Conservation (phyloP, 2,113 vertebrate species). For the Psittacara wagleri region DNA sequence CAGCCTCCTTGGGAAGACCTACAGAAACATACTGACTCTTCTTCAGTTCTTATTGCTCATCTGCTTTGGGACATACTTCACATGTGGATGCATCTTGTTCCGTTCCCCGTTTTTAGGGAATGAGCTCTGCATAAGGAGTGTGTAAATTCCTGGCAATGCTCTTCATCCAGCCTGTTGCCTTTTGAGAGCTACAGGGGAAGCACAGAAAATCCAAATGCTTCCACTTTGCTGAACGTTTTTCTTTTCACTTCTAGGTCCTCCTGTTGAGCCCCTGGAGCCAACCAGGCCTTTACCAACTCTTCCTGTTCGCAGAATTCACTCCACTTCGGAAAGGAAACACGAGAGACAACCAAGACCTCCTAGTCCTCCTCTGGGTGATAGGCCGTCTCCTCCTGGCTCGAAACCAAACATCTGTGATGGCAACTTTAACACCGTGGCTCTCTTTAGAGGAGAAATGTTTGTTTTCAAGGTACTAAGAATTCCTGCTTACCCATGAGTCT, state of each 20-base stretch:
- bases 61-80: not conserved
- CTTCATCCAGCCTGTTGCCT: not conserved
- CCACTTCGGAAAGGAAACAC: constrained; percentile 88
- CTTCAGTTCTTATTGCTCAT: not conserved
- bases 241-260: constrained; percentile 82
- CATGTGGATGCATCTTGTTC: not conserved
- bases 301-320: constrained; percentile 87
- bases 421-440: constrained; percentile 96
- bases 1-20: not conserved
- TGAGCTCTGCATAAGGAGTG: not conserved
- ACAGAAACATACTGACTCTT: not conserved
- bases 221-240: not conserved
- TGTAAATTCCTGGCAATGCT: not conserved
- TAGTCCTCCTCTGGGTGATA: constrained; percentile 84
- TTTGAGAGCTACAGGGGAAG: not conserved
- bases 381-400: constrained; percentile 85
- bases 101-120: not conserved
- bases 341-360: constrained; percentile 86
- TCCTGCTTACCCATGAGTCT: not conserved
- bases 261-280: constrained; percentile 91
- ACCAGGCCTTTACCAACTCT: constrained; percentile 93
- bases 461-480: constrained; percentile 91
- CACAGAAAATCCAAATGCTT: not conserved
- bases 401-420: constrained; percentile 98
- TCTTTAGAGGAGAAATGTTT: constrained; percentile 98